A percentile compares a stretch with the other conserved stretches of the same genome.
phyloP scores from a whole-genome alignment of 1,140 invertebrate species.

The Bicyclus anynana region DNA sequence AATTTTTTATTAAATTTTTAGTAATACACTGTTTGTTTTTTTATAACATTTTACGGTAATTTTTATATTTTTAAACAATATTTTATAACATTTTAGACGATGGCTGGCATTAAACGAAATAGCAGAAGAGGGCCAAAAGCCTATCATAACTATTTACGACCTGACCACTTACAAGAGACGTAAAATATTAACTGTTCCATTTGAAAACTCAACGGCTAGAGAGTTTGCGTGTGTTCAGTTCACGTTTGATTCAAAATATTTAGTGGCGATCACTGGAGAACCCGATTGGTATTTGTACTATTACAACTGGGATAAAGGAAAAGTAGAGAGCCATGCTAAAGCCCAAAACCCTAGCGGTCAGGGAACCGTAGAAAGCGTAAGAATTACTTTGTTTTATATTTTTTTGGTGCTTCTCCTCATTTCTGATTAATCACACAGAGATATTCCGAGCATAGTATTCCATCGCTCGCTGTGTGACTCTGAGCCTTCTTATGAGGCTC shows the following conservation, averaged over 20 bases:
- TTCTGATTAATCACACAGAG: too few species aligned
- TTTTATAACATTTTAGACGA: constrained; percentile 80
- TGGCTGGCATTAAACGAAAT: constrained; percentile 73
- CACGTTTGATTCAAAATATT: constrained; percentile 86
- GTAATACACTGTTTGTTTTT: too few species aligned
- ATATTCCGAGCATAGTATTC: too few species aligned
- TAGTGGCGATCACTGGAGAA: constrained; percentile 87
- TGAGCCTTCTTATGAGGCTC: too few species aligned
- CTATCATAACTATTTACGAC: constrained; percentile 83
- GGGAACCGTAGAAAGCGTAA: constrained; percentile 68
- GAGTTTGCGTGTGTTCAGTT: constrained; percentile 87
- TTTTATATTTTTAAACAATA: too few species aligned
- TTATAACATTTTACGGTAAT: too few species aligned
- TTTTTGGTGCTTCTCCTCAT: neutral
- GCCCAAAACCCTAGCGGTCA: constrained; percentile 81
- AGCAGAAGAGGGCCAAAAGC: constrained; percentile 67
- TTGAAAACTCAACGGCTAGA: constrained; percentile 66
- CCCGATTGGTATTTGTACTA: constrained; percentile 89
- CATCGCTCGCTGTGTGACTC: too few species aligned
- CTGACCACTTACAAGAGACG: constrained; percentile 79
- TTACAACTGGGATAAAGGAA: constrained; percentile 91
- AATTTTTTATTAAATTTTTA: too few species aligned
- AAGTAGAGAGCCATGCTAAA: constrained; percentile 86
- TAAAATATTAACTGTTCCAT: constrained; percentile 80
- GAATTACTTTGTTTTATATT: constrained; percentile 9